phyloP scores from a whole-genome alignment of 2,888 invertebrate genomes.

The Agrilus mali region DNA sequence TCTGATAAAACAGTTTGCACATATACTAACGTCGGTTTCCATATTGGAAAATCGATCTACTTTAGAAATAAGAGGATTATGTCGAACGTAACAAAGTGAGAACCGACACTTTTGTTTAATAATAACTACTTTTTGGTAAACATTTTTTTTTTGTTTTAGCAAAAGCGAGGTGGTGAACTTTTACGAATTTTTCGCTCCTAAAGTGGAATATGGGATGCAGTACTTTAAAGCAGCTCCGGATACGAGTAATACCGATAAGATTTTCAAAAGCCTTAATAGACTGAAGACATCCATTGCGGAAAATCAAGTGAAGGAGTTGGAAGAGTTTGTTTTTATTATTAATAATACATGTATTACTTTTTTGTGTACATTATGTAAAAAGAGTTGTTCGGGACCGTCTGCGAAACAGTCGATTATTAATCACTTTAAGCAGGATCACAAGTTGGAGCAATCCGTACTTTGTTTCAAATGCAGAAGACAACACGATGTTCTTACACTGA shows the following conservation, averaged over 20 bases:
- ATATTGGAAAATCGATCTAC: constrained; percentile 13
- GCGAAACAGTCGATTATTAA: constrained; percentile 1
- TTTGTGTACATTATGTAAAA: constrained; percentile 8
- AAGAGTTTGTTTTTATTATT: constrained; percentile 4
- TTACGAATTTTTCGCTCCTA: constrained; percentile 11
- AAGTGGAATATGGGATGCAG: constrained; percentile 7
- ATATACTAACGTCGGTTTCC: constrained; percentile 9
- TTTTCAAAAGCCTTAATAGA: constrained; percentile 8
- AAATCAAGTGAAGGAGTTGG: constrained; percentile 1
- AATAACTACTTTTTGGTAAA: too few relatives aligned
- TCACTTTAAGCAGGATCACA: constrained; percentile 10
- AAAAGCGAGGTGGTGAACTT: constrained; percentile 9
- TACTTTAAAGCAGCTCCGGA: constrained; percentile 10
- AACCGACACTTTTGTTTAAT: background rate
- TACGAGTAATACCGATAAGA: background rate
- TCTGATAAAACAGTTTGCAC: constrained; percentile 10
- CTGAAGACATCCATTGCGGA: background rate
- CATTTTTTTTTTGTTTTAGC: constrained; percentile 3
- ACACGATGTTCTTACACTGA: constrained; percentile 5
- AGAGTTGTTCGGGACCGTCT: constrained; percentile 1
- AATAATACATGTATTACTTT: constrained; percentile 10
- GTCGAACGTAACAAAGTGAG: background rate
- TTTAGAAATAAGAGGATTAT: constrained; percentile 13
- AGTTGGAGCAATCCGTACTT: constrained; percentile 9
- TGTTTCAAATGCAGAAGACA: constrained; percentile 10